Evolutionary conservation across 2,797 vertebrate genomes (phyloP), one percentile per base, ranked within the genome.

Genomic region (Myotis findleyi): DNA sequence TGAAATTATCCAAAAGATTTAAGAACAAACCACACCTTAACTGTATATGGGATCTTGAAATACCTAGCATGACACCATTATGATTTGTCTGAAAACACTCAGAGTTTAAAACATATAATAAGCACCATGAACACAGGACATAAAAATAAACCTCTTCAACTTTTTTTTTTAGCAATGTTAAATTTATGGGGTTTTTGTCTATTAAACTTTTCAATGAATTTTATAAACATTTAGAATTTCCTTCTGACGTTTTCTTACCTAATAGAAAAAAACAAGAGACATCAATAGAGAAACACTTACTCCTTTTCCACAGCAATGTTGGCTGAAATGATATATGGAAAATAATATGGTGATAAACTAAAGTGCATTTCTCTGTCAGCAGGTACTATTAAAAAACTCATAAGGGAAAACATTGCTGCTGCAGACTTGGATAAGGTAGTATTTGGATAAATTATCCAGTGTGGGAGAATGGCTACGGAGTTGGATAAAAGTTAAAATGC

Each of bases 391-490:
- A 44, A n/a, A 89, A 93, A 49, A 89, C 47, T 94, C 44, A 27
- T 21, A 36, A 57, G 21, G 64, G 86, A 47, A 93, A 73, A 64
- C 18, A 23, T 33, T 41, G 7, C 13, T 93, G 64, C 64, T 80
- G 21, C 20, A 82, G 36, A 92, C 71, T 89, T 64, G 62, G 44
- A 89, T 57, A 62, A 66, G 17, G 75, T 13, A 64, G 5, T 59
- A 87, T 71, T 59, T 79, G 69, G 95, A 81, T 87, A 93, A 76
- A 89, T 93, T 89, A 96, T 49, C n/a, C 14, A 89, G 9, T 53
- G 18, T 84, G 79, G n/a, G 30, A 75, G 12, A 69, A 68, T 18
- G 41, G 13, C 55, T 81, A 12, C 7, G 66, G 18, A 47, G 47
- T 68, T 93, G 27, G 30, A 49, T 53, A 55, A 89, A 68, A 95